Conservation (phyloP, 2,888 invertebrate genomes). For the Epistrophe eligans region DNA sequence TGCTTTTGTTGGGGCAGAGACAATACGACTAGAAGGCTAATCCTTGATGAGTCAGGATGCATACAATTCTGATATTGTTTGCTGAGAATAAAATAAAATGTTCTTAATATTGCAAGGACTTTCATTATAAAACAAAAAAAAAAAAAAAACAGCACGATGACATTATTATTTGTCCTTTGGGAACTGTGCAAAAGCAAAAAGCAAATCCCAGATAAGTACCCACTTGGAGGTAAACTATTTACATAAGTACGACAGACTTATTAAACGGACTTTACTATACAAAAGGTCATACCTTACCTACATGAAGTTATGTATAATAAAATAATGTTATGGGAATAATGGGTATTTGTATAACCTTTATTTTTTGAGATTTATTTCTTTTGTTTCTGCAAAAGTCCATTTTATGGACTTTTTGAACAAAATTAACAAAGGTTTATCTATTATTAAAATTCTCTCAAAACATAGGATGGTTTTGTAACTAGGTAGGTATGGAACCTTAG, state of each 20-base stretch:
- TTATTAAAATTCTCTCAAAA: too few species aligned
- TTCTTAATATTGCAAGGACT: slow-evolving; percentile 20
- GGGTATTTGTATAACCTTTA: not conserved
- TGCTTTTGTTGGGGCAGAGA: slow-evolving; percentile 60
- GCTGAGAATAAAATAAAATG: slow-evolving; percentile 50
- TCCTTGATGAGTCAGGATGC: slow-evolving; percentile 50
- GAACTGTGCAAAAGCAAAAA: slow-evolving; percentile 17
- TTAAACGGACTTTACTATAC: not conserved
- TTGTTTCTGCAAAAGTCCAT: not conserved
- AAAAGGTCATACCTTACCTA: not conserved
- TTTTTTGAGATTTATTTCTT: not conserved
- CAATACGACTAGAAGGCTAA: slow-evolving; percentile 52
- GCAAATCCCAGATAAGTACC: slow-evolving; percentile 27
- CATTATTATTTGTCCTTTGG: slow-evolving; percentile 24
- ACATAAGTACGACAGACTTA: slow-evolving; percentile 17
- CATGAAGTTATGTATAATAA: too few species aligned
- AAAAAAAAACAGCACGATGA: not conserved
- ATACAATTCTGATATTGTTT: slow-evolving; percentile 54
- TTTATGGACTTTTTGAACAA: not conserved
- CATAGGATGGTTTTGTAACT: too few species aligned
- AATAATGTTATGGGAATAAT: too few species aligned
- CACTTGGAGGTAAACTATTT: slow-evolving; percentile 20
- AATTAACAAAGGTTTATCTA: not conserved
- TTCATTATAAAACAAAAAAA: slow-evolving; percentile 18
- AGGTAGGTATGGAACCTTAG: too few species aligned